Conservation (phyloP, 2,797 vertebrate genomes). For the Lepus oiostolus region DNA sequence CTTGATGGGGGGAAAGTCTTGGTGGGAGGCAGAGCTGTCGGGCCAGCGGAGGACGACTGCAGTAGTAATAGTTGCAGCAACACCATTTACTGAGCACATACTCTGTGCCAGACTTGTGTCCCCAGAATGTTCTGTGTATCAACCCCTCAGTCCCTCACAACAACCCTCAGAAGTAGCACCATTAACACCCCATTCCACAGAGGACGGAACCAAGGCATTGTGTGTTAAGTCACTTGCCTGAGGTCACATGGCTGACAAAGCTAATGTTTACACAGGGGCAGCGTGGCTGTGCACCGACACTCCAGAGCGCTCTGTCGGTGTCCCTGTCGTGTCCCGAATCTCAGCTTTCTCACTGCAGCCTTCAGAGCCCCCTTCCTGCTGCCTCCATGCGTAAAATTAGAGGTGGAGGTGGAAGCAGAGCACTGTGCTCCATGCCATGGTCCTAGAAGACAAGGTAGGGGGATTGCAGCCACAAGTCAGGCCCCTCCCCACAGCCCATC, state of each 20-base stretch:
- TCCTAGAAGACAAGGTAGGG: neutral
- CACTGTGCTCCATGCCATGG: neutral
- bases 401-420: neutral
- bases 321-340: neutral
- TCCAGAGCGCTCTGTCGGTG: fast-evolving
- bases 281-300: neutral
- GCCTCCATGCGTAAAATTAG: neutral
- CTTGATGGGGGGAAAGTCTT: neutral
- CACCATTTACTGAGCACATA: slow-evolving; percentile 3
- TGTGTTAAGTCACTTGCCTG: neutral
- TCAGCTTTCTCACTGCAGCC: neutral
- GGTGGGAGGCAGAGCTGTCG: neutral
- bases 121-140: neutral
- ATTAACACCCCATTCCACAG: neutral
- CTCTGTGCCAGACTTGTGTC: neutral
- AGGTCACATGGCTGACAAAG: slow-evolving; percentile 1
- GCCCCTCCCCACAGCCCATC: neutral
- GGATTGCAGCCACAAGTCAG: no score
- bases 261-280: neutral
- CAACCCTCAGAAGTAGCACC: neutral
- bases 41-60: neutral
- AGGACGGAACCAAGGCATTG: neutral
- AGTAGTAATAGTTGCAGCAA: neutral
- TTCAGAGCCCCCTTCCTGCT: neutral
- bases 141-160: neutral